Conservation (phyloP, 1,140 invertebrate genomes). For the Homalodisca vitripennis region DNA sequence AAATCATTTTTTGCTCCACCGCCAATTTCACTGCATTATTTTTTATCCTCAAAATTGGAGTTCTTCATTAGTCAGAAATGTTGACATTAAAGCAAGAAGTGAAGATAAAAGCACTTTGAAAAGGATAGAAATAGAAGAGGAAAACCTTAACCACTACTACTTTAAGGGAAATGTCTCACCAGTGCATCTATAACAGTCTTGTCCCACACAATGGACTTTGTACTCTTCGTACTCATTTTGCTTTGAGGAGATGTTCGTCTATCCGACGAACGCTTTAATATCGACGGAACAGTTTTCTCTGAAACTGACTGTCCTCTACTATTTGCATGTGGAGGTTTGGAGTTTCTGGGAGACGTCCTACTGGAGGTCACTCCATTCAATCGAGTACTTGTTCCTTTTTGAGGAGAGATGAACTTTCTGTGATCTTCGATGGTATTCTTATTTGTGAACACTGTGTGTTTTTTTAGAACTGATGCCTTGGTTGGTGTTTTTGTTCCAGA, state of each 20-base stretch:
- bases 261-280: slow-evolving; percentile 19
- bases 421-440: neutral
- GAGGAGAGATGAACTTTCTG: slow-evolving; percentile 7
- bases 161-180: too few relatives aligned
- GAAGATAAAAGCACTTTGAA: too few relatives aligned
- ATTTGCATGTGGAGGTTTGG: neutral
- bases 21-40: too few relatives aligned
- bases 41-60: too few relatives aligned
- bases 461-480: slow-evolving; percentile 3
- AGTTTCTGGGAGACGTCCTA: neutral
- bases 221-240: slow-evolving; percentile 14
- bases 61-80: too few relatives aligned
- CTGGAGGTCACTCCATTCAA: neutral
- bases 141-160: too few relatives aligned
- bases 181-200: slow-evolving; percentile 32
- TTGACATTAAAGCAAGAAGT: too few relatives aligned
- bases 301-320: neutral
- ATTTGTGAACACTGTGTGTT: slow-evolving; percentile 1
- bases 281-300: slow-evolving; percentile 18
- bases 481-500: neutral
- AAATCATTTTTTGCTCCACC: too few relatives aligned
- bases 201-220: slow-evolving; percentile 23
- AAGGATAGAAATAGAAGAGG: too few relatives aligned
- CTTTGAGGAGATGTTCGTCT: neutral
- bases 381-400: neutral